These are phyloP conservation scores for Rattus rattus DNA, from an alignment of 2,113 vertebrate genomes.

Conservation along the genomic window DNA sequence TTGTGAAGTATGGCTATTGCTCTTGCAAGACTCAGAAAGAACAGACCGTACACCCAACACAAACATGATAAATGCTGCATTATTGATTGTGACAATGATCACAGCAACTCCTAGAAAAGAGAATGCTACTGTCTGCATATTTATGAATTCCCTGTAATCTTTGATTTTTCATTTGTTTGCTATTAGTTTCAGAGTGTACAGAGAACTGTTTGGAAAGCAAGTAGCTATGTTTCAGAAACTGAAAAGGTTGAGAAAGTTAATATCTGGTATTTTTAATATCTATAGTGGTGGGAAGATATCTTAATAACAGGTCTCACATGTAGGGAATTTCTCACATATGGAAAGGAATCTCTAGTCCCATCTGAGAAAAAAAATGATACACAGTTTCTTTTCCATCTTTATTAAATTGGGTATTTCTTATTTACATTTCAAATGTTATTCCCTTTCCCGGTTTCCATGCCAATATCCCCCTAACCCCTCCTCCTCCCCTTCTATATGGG, in stretches of 20 bases:
- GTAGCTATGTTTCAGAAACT: not conserved
- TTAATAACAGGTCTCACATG: not conserved
- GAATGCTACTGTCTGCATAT: not conserved
- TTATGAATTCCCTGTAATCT: not conserved
- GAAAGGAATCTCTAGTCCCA: slow-evolving; percentile 6
- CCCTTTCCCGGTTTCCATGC: too few relatives aligned
- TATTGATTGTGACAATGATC: not conserved
- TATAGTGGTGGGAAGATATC: not conserved
- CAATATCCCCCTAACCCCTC: too few relatives aligned
- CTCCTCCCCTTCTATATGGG: too few relatives aligned
- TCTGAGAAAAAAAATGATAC: slow-evolving; percentile 1
- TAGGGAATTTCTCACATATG: not conserved
- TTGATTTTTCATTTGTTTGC: not conserved
- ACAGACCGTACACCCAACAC: not conserved
- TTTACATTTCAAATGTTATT: too few relatives aligned
- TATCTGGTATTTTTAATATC: not conserved
- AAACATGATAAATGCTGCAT: not conserved
- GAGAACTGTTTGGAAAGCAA: not conserved
- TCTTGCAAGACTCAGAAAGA: not conserved
- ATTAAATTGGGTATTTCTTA: too few relatives aligned
- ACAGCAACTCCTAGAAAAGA: slow-evolving; percentile 22
- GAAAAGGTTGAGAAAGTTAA: not conserved
- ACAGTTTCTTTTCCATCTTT: not conserved
- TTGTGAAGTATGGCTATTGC: not conserved
- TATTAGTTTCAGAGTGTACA: slow-evolving; percentile 51